These are phyloP conservation scores for Thrips palmi DNA, from an alignment of 1,140 invertebrate genomes.

Conservation along the genomic window DNA sequence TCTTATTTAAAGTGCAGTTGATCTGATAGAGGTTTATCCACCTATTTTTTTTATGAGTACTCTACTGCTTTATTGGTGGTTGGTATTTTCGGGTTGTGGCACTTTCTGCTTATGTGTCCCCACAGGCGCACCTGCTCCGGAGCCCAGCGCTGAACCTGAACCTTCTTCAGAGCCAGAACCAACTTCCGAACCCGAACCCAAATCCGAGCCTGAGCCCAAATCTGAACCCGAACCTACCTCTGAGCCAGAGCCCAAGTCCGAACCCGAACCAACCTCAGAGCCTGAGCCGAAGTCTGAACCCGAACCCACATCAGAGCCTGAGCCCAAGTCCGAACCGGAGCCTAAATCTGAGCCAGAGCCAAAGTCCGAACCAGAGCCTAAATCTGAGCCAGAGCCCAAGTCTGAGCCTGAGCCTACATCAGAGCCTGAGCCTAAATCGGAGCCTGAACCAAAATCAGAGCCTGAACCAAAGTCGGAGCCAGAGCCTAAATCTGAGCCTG, in stretches of 20 bases:
- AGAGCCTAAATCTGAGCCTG: conserved; percentile 26
- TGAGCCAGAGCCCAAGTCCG: conserved; percentile 23
- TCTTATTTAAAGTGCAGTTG: no score
- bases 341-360: conserved; percentile 28
- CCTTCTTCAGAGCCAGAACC: conserved; percentile 25
- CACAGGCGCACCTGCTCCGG: conserved; percentile 14
- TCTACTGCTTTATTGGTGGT: no score
- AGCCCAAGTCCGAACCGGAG: conserved; percentile 26
- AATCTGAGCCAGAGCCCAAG: conserved; percentile 22
- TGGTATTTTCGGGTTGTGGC: no score
- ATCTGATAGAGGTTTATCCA: no score
- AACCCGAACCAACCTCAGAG: conserved; percentile 24
- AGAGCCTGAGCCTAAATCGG: conserved; percentile 20
- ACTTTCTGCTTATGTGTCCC: no score
- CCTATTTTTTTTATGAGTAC: no score
- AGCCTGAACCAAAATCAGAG: conserved; percentile 21
- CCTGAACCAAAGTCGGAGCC: conserved; percentile 22
- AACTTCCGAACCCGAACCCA: conserved; percentile 21
- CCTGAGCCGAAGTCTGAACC: conserved; percentile 21
- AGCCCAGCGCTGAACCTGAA: conserved; percentile 24
- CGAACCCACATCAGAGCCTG: conserved; percentile 18
- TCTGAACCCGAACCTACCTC: conserved; percentile 24
- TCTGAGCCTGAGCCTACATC: conserved; percentile 22
- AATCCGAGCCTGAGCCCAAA: conserved; percentile 27
- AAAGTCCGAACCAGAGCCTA: conserved; percentile 26